Evolutionary conservation across 1,140 invertebrate species (phyloP), one percentile per base, ranked within the genome.

Genomic region (Zaprionus inermis): DNA sequence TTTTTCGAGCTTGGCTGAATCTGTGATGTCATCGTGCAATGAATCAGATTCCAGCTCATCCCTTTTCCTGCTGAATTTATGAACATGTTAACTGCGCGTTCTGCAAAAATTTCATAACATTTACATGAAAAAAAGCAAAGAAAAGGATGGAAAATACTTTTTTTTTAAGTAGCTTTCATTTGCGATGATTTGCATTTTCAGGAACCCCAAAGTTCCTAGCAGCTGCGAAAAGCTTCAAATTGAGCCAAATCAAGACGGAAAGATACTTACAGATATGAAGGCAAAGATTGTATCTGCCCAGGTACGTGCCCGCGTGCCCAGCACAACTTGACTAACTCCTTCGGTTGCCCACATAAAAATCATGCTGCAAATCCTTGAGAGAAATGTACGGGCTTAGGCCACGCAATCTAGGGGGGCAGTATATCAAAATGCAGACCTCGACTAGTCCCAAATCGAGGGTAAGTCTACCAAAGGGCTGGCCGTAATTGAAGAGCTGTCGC

Each of bases 181-280:
- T n/a, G 59, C 4, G 11, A 20, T 61, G 59, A 61, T 61, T 61
- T 61, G 59, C 59, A 61, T 61, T 61, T 32, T 61, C 12, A n/a
- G 20, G 12, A 14, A 12, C 11, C 36, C 36, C 12, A 14, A 49
- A 49, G 44, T 49, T 22, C n/a, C n/a, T n/a, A n/a, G n/a, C n/a
- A n/a, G n/a, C n/a, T n/a, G n/a, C n/a, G n/a, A n/a, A n/a, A n/a
- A n/a, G n/a, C n/a, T n/a, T n/a, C n/a, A n/a, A n/a, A n/a, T n/a
- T n/a, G n/a, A n/a, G 10, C 18, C 9, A 20, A 20, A 49, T 20
- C 18, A 20, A 49, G 18, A 22, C 18, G 44, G 44, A 49, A 5
- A 49, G 18, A 1, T 49, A 12, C 18, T 49, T 49, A 49, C 9
- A 18, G 44, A 49, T 22, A 49, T 49, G 18, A 49, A 49, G 44